phyloP scores from a whole-genome alignment of 2,888 invertebrate species.

The Himalopsyche anomala region DNA sequence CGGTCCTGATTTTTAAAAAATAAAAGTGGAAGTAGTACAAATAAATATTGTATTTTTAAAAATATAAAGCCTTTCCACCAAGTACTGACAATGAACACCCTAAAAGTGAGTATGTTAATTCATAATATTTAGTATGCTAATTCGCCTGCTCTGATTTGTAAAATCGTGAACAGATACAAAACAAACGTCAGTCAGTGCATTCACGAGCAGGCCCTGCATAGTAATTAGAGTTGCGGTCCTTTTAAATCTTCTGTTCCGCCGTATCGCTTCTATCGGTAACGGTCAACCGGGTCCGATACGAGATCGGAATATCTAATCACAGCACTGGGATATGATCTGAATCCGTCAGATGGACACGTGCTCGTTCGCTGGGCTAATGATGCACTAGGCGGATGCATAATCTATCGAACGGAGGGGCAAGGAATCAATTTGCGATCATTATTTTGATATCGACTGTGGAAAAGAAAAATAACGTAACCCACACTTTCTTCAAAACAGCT shows the following conservation, averaged over 20 bases:
- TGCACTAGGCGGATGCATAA: conserved; percentile 28
- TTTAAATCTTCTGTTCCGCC: conserved; percentile 13
- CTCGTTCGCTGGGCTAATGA: conserved; percentile 40
- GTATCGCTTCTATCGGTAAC: conserved; percentile 11
- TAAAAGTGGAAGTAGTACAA: no score
- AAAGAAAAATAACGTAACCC: no score
- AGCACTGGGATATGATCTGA: conserved; percentile 32
- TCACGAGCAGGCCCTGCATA: conserved; percentile 19
- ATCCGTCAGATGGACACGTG: conserved; percentile 45
- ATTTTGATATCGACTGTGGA: neutral
- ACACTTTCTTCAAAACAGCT: no score
- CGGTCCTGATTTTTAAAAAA: no score
- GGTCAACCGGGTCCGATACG: neutral
- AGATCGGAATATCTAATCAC: conserved; percentile 41
- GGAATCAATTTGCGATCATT: conserved; percentile 19
- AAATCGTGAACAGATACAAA: conserved; percentile 14
- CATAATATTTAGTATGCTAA: neutral
- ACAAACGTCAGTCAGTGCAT: conserved; percentile 15
- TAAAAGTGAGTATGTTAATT: neutral
- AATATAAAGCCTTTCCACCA: no score
- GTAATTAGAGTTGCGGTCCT: neutral
- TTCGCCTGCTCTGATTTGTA: conserved; percentile 9
- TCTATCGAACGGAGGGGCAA: neutral
- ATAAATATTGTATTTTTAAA: no score
- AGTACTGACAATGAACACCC: no score